A percentile compares a stretch with the other conserved stretches of the same genome.
Conservation (phyloP, 2,797 vertebrate species). For the Platyrinchus mystaceus region DNA sequence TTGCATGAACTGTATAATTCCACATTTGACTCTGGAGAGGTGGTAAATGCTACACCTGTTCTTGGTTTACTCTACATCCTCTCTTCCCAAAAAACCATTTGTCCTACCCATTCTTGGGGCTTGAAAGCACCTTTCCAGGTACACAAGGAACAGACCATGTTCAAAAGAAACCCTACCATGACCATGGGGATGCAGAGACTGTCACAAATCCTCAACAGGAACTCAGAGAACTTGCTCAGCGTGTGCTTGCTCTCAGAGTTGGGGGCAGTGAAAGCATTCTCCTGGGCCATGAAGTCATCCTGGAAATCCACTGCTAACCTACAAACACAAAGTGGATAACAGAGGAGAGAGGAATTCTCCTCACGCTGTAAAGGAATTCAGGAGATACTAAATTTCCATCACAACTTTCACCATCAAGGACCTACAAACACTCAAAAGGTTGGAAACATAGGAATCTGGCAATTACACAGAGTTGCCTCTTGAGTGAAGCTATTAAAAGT, state of each 20-base stretch:
- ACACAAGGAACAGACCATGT: not conserved
- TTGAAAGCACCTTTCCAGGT: not conserved
- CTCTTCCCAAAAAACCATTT: not conserved
- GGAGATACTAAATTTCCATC: not conserved
- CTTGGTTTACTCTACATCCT: not conserved
- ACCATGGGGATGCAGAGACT: slow-evolving; percentile 87
- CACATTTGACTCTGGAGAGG: not conserved
- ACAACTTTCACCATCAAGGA: not conserved
- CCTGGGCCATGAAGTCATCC: slow-evolving; percentile 80
- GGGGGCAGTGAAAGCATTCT: slow-evolving; percentile 88
- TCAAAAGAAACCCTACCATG: slow-evolving; percentile 77
- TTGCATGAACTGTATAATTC: not conserved
- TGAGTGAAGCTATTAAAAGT: not conserved
- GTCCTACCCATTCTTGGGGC: not conserved
- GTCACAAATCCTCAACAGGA: slow-evolving; percentile 88
- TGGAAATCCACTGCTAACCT: slow-evolving; percentile 88
- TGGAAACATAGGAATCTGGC: not conserved
- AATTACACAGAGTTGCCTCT: not conserved
- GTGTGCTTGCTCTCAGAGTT: slow-evolving; percentile 77
- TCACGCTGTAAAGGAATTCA: not conserved
- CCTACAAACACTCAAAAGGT: not conserved
- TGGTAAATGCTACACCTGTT: not conserved
- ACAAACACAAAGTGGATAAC: not conserved
- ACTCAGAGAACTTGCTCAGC: slow-evolving; percentile 83
- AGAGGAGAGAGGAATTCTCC: not conserved